phyloP scores from a whole-genome alignment of 2,888 invertebrate genomes.

The Campoplex nolae region DNA sequence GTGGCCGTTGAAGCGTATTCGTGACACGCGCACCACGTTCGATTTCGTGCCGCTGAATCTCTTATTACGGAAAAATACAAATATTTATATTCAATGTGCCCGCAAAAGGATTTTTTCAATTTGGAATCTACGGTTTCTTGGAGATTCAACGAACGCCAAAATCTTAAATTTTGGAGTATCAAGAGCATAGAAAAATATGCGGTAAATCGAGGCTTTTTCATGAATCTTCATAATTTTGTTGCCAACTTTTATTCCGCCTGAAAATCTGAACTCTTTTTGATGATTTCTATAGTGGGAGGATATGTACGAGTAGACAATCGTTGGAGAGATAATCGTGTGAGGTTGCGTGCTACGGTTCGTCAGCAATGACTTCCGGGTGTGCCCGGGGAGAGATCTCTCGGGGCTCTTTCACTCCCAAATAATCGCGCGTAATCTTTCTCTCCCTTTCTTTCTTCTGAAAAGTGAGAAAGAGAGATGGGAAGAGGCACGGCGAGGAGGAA shows the following conservation, averaged over 20 bases:
- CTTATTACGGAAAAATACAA: constrained; percentile 15
- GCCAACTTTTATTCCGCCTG: background rate
- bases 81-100: background rate
- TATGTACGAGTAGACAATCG: background rate
- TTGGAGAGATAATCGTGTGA: background rate
- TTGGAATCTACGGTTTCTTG: too few relatives aligned
- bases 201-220: too few relatives aligned
- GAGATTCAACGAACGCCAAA: too few relatives aligned
- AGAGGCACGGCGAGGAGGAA: constrained; percentile 2
- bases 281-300: background rate
- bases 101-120: too few relatives aligned
- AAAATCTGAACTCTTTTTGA: background rate
- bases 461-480: background rate
- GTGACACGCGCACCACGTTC: constrained; percentile 40
- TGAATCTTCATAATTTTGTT: too few relatives aligned
- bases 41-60: constrained; percentile 51
- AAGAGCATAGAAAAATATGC: too few relatives aligned
- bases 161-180: too few relatives aligned
- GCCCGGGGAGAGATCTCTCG: background rate
- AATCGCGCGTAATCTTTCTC: constrained; percentile 47
- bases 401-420: constrained; percentile 21
- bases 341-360: constrained; percentile 6
- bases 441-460: constrained; percentile 54
- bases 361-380: constrained; percentile 41
- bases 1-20: constrained; percentile 5